phyloP scores from a whole-genome alignment of 1,140 invertebrate genomes.

The Nebria ingens region DNA sequence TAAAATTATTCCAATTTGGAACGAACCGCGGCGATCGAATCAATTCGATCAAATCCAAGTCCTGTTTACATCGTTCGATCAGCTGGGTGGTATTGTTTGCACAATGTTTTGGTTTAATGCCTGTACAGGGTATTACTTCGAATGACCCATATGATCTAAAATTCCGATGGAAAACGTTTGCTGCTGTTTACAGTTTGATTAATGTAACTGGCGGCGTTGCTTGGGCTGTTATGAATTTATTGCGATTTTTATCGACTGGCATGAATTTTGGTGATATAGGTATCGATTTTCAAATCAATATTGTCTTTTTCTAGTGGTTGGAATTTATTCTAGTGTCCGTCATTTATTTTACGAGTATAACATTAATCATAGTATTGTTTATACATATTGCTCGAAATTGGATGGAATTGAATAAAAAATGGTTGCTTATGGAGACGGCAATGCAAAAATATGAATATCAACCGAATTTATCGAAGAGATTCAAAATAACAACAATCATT shows the following conservation, averaged over 20 bases:
- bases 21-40: no score
- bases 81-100: conserved; percentile 20
- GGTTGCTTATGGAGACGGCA: conserved; percentile 22
- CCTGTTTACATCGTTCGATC: not conserved
- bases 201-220: conserved; percentile 19
- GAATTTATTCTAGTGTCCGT: conserved; percentile 20
- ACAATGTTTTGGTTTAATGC: conserved; percentile 26
- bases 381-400: conserved; percentile 20
- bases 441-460: conserved; percentile 21
- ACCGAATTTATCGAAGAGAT: conserved; percentile 18
- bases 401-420: conserved; percentile 21
- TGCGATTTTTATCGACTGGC: conserved; percentile 20
- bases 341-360: conserved; percentile 21
- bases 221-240: conserved; percentile 18
- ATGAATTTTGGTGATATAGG: conserved; percentile 25
- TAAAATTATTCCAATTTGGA: no score
- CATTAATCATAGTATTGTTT: conserved; percentile 16
- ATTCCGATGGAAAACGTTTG: conserved; percentile 21
- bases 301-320: conserved; percentile 4
- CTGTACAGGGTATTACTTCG: conserved; percentile 16
- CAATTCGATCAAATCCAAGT: no score
- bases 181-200: conserved; percentile 19
- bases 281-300: conserved; percentile 13
- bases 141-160: conserved; percentile 18
- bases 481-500: conserved; percentile 16